phyloP scores from a whole-genome alignment of 2,797 vertebrate genomes.

The Poecilia picta region DNA sequence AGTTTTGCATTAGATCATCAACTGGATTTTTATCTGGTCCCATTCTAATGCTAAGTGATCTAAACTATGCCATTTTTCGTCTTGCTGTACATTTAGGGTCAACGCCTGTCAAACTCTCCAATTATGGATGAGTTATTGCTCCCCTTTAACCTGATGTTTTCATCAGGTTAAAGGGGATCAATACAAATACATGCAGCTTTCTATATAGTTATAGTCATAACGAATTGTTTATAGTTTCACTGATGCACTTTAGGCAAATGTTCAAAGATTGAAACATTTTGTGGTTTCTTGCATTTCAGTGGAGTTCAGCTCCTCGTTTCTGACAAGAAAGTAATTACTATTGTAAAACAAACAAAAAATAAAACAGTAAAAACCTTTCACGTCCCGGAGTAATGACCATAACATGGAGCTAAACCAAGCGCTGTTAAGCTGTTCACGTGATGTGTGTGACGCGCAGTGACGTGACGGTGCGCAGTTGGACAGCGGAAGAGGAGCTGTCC shows the following conservation, averaged over 20 bases:
- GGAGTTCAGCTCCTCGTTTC: neutral
- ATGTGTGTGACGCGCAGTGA: conserved; percentile 46
- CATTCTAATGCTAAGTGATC: neutral
- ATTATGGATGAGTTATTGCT: neutral
- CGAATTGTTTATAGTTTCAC: neutral
- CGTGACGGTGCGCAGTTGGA: conserved; percentile 44
- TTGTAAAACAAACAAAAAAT: neutral
- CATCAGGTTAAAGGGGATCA: neutral
- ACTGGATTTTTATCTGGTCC: neutral
- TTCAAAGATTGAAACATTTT: neutral
- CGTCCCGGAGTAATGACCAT: conserved; percentile 13
- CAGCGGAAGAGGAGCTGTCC: conserved; percentile 34
- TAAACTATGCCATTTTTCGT: neutral
- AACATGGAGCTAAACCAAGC: conserved; percentile 34
- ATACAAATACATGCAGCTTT: neutral
- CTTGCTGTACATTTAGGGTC: neutral
- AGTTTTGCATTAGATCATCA: neutral
- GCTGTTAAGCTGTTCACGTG: conserved; percentile 58
- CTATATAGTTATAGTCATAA: neutral
- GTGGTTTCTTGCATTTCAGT: neutral
- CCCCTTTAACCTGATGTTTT: too few relatives aligned
- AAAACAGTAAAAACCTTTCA: conserved; percentile 27
- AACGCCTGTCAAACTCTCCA: neutral
- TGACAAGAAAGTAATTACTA: neutral
- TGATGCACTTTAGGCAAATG: neutral